These are phyloP conservation scores for Temnothorax longispinosus DNA, from an alignment of 1,140 invertebrate genomes.

Conservation along the genomic window DNA sequence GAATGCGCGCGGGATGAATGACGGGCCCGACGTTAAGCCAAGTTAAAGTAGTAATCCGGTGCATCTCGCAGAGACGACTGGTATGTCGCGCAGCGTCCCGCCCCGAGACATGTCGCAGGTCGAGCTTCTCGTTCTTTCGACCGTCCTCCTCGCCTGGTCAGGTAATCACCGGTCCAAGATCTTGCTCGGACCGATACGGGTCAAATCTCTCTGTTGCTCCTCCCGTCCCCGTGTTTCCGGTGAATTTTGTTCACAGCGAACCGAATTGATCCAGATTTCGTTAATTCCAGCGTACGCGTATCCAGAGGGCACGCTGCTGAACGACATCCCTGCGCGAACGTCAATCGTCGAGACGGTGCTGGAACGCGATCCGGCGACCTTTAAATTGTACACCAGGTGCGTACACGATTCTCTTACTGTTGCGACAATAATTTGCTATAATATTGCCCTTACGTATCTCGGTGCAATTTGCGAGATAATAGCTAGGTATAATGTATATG, in stretches of 20 bases:
- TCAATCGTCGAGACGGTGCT: conserved; percentile 70
- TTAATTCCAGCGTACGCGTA: conserved; percentile 58
- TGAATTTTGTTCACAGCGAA: not conserved
- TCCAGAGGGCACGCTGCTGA: conserved; percentile 73
- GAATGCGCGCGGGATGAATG: conserved; percentile 74
- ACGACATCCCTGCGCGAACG: conserved; percentile 72
- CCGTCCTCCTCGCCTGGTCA: conserved; percentile 56
- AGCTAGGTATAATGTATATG: not conserved
- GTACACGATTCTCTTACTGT: not conserved
- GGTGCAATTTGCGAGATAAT: not conserved
- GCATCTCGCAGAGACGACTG: conserved; percentile 61
- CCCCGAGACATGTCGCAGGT: conserved; percentile 65
- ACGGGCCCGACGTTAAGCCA: conserved; percentile 66
- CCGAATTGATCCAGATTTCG: not conserved
- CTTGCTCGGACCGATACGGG: not conserved
- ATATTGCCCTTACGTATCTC: not conserved
- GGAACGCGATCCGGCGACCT: conserved; percentile 77
- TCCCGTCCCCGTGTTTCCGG: not conserved
- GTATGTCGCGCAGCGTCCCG: conserved; percentile 49
- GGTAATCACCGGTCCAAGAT: conserved; percentile 54
- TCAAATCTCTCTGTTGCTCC: not conserved
- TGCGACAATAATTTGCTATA: not conserved
- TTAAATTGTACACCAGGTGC: conserved; percentile 80
- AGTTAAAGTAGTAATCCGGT: conserved; percentile 75
- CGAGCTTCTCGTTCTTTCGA: conserved; percentile 59